Base-by-base conservation (phyloP, 2,888 invertebrate genomes). In the Notocelia uddmanniana region DNA sequence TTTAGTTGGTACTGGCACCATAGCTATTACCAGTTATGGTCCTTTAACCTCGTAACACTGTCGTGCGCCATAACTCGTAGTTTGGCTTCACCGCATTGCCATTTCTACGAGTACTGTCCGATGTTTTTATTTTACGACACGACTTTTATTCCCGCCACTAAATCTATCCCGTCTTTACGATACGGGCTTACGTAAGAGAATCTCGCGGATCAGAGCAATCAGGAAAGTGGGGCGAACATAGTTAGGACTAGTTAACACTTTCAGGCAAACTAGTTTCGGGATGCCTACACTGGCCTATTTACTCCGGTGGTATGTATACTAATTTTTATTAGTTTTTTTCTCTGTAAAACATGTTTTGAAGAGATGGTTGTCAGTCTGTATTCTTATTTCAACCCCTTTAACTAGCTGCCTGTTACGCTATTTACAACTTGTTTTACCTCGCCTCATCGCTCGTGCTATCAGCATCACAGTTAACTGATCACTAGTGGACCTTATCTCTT, bases 181-280 rank as follows among this genome's bases (percentile, higher is more conserved):
- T 63, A 63, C 63, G 52, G 52, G 15, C 63, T 63, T 63, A 63
- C 63, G 34, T 63, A 63, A 63, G 21, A 31, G 63, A 63, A 63
- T 63, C 52, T 52, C 34, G 21, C 19, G 34, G 19, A 52, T 63
- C 63, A 21, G 52, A 50, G 52, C 63, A 63, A 63, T 63, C 63
- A 63, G 21, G 63, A 63, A 52, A 63, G 63, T 63, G 63, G 52
- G n/a, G 50, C 62, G 19, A 50, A 52, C 34, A 34, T 50, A 63
- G 60, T 62, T 62, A 50, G 34, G 48, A 50, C 50, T 52, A 63
- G 50, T 63, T 63, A 63, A 63, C 63, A 52, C 52, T 52, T 50
- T 15, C 52, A 63, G 52, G 52, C 15, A 63, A 63, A 63, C 63
- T 63, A 52, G 34, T 63, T 34, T 31, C 13, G 48, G 34, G 63